Conservation (phyloP, 1,140 invertebrate genomes). For the Eumeta japonica region DNA sequence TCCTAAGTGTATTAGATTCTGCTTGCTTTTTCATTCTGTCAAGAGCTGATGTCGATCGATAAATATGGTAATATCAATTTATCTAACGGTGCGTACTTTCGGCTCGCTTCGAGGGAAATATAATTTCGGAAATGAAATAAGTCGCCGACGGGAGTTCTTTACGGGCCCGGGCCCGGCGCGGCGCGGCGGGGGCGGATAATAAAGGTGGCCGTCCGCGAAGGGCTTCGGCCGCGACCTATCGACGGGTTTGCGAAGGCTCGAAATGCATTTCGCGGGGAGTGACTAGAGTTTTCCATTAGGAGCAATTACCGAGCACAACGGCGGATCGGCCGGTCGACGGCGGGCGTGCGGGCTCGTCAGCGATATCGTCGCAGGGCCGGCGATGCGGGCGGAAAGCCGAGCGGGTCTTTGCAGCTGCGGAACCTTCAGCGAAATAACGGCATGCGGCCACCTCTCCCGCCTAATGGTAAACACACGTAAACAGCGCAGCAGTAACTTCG, state of each 20-base stretch:
- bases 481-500: no score
- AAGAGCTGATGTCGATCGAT: slow-evolving; percentile 17
- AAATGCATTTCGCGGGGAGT: slow-evolving; percentile 46
- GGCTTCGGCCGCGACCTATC: neutral
- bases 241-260: slow-evolving; percentile 38
- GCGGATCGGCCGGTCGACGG: no score
- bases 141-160: neutral
- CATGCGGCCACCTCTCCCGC: slow-evolving; percentile 21
- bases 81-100: neutral
- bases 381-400: slow-evolving; percentile 43
- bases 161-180: neutral
- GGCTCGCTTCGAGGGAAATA: neutral
- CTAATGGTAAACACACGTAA: no score
- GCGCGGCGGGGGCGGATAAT: neutral
- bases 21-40: slow-evolving; percentile 50
- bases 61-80: neutral
- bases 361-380: slow-evolving; percentile 54
- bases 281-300: slow-evolving; percentile 56
- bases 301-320: slow-evolving; percentile 52
- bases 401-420: slow-evolving; percentile 44
- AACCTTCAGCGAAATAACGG: slow-evolving; percentile 45
- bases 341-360: slow-evolving; percentile 46
- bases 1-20: slow-evolving; percentile 56
- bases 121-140: neutral
- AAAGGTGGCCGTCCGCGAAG: no score